phyloP scores from a whole-genome alignment of 2,113 vertebrate genomes.

The Sander vitreus region DNA sequence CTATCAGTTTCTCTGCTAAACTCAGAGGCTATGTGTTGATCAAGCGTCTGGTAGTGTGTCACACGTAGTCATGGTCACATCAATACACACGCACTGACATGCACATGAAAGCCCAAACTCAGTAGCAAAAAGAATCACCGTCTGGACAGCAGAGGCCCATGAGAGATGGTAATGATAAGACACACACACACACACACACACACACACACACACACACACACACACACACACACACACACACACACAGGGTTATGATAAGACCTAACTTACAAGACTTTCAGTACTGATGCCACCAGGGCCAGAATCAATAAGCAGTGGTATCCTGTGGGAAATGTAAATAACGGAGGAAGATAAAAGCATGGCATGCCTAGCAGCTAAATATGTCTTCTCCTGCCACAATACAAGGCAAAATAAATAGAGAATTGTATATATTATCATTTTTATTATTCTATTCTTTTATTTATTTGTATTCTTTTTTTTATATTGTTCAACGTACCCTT shows the following conservation, averaged over 20 bases:
- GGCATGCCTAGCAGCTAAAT: no score
- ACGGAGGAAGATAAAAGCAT: not conserved
- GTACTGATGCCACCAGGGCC: conserved; percentile 43
- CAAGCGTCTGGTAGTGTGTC: not conserved
- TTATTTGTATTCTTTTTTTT: no score
- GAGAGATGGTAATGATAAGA: conserved; percentile 66
- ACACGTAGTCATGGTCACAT: not conserved
- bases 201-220: conserved; percentile 17
- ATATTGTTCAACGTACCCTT: no score
- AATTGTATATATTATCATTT: no score
- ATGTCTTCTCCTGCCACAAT: no score
- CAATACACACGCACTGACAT: not conserved
- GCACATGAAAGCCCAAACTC: not conserved
- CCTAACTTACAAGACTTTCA: conserved; percentile 39
- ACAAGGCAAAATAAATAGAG: no score
- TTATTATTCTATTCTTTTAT: no score
- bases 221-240: conserved; percentile 26
- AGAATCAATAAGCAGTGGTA: conserved; percentile 57
- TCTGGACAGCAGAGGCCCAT: conserved; percentile 52
- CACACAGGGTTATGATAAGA: conserved; percentile 44
- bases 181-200: not conserved
- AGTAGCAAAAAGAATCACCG: no score
- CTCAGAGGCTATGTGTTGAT: conserved; percentile 22
- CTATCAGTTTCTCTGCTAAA: not conserved
- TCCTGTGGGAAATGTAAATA: conserved; percentile 62